Conservation (phyloP, 2,113 vertebrate genomes). For the Thinocorus orbignyianus region DNA sequence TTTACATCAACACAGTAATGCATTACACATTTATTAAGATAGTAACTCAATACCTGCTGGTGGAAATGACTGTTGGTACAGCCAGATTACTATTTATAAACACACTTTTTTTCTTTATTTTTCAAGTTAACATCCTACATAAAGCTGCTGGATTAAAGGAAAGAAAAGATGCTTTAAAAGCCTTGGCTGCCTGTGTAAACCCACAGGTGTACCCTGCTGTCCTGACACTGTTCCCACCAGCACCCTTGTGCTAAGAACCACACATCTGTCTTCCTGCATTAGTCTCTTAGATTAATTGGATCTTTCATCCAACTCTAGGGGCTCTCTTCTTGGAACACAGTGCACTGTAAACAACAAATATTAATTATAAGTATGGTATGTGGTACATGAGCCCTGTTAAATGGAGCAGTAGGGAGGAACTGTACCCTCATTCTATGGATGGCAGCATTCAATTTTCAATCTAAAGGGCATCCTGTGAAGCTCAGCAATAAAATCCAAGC, state of each 20-base stretch:
- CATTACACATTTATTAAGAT: neutral
- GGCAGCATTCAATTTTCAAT: neutral
- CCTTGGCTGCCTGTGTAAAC: neutral
- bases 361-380: neutral
- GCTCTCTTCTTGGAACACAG: neutral
- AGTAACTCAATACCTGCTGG: neutral
- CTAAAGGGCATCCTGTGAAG: neutral
- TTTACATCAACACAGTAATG: neutral
- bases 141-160: neutral
- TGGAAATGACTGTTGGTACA: neutral
- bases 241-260: neutral
- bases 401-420: neutral
- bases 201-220: neutral
- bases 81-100: neutral
- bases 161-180: neutral
- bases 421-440: neutral
- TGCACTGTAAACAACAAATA: neutral
- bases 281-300: neutral
- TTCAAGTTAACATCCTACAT: neutral
- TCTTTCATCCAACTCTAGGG: neutral
- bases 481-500: neutral
- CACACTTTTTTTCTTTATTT: neutral
- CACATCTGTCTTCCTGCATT: neutral
- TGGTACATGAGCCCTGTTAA: neutral
- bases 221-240: neutral